A percentile compares a stretch with the other conserved stretches of the same genome.
Conservation (phyloP, 2,797 vertebrate genomes). For the Pygocentrus nattereri region DNA sequence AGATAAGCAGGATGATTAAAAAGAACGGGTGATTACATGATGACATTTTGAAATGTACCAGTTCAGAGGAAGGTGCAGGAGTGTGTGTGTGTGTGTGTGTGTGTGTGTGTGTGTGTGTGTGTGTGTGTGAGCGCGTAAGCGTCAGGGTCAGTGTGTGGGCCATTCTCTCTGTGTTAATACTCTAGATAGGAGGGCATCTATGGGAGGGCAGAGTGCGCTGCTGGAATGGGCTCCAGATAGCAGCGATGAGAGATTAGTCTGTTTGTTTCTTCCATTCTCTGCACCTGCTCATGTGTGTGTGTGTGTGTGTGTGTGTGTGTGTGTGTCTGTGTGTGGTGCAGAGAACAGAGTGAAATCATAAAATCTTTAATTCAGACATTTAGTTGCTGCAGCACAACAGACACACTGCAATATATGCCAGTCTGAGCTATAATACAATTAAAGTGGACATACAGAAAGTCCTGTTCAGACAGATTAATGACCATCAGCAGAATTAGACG, state of each 20-base stretch:
- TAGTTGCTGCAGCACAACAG: not conserved
- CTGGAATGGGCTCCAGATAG: constrained; percentile 57
- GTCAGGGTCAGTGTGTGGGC: constrained; percentile 23
- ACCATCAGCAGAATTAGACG: not conserved
- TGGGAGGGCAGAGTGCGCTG: constrained; percentile 50
- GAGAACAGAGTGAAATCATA: not conserved
- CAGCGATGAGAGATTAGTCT: constrained; percentile 58
- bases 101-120: constrained; percentile 21
- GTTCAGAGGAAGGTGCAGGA: no score
- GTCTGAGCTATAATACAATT: not conserved
- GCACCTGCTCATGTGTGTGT: constrained; percentile 35
- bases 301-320: constrained; percentile 45
- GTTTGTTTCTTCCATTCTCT: constrained; percentile 53
- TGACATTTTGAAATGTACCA: not conserved
- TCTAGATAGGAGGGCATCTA: constrained; percentile 69
- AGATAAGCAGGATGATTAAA: constrained; percentile 13
- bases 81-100: not conserved
- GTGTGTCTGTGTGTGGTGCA: constrained; percentile 8
- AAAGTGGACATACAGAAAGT: not conserved
- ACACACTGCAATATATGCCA: not conserved
- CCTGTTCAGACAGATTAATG: not conserved
- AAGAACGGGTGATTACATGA: no score
- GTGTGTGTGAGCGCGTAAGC: constrained; percentile 45
- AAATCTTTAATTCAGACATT: not conserved
- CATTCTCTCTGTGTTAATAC: constrained; percentile 59